Evolutionary conservation across 2,888 invertebrate genomes (phyloP).

Genomic region (Lepidocyrtinus sp.): DNA sequence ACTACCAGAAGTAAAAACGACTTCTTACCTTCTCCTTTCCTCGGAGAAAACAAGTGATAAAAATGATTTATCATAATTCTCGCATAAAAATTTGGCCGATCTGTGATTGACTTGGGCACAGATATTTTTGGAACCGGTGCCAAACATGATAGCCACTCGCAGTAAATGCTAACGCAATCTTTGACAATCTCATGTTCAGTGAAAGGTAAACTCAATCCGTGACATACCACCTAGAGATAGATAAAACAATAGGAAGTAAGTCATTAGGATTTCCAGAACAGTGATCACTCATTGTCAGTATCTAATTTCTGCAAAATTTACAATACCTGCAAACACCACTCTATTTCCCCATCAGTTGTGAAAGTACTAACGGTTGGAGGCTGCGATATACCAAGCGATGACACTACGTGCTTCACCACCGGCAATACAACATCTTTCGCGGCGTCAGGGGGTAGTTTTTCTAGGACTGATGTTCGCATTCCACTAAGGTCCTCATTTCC

Average conservation of each 20-base stretch:
- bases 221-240: slow-evolving; percentile 85
- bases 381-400: slow-evolving; percentile 81
- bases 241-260: slow-evolving; percentile 42
- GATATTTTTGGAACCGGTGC: slow-evolving; percentile 87
- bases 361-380: slow-evolving; percentile 88
- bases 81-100: slow-evolving; percentile 92
- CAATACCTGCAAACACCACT: slow-evolving; percentile 81
- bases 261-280: background rate
- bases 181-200: slow-evolving; percentile 94
- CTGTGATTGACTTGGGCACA: slow-evolving; percentile 89
- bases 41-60: slow-evolving; percentile 93
- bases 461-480: slow-evolving; percentile 82
- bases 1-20: slow-evolving; percentile 23
- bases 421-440: slow-evolving; percentile 87
- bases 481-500: slow-evolving; percentile 73
- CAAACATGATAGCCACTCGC: slow-evolving; percentile 95
- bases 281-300: background rate
- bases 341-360: slow-evolving; percentile 82
- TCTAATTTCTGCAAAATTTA: slow-evolving; percentile 7
- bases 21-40: slow-evolving; percentile 89
- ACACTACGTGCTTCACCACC: slow-evolving; percentile 84
- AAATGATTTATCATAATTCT: slow-evolving; percentile 92
- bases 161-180: slow-evolving; percentile 96
- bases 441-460: slow-evolving; percentile 81
- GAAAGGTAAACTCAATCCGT: slow-evolving; percentile 90